These are phyloP conservation scores for Gastracanthus pulcherrimus DNA, from an alignment of 2,888 invertebrate species.

Conservation along the genomic window DNA sequence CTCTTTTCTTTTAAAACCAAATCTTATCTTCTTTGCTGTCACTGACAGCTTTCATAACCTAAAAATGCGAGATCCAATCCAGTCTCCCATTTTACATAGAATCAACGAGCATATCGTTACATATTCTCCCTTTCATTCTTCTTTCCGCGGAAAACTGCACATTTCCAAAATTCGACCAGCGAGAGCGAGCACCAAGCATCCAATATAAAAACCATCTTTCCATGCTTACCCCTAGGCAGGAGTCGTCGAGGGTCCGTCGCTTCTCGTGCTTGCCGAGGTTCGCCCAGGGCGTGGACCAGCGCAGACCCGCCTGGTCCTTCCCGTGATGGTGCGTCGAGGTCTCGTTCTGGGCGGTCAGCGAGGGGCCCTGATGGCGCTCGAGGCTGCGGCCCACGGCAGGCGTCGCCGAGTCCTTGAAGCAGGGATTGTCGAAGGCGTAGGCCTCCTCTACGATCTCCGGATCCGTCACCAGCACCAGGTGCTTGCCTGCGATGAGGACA, in stretches of 20 bases:
- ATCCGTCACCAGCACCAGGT: slow-evolving; percentile 86
- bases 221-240: slow-evolving; percentile 79
- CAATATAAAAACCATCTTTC: background rate
- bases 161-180: too few species aligned
- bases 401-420: slow-evolving; percentile 80
- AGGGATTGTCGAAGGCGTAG: slow-evolving; percentile 90
- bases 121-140: too few species aligned
- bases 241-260: slow-evolving; percentile 80
- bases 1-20: too few species aligned
- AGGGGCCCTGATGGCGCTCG: slow-evolving; percentile 62
- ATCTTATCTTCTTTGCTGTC: too few species aligned
- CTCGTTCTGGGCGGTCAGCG: slow-evolving; percentile 53
- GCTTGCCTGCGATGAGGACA: too few species aligned
- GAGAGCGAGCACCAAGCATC: background rate
- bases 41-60: too few species aligned
- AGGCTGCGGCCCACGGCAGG: slow-evolving; percentile 74
- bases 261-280: slow-evolving; percentile 78
- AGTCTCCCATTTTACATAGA: too few species aligned
- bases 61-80: too few species aligned
- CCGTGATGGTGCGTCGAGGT: slow-evolving; percentile 22
- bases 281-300: slow-evolving; percentile 78
- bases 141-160: too few species aligned
- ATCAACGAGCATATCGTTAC: too few species aligned
- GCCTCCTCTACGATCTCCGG: slow-evolving; percentile 88
- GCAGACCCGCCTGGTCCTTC: slow-evolving; percentile 64